Evolutionary conservation across 2,113 vertebrate species (phyloP).

Genomic region (Anthoscopus minutus): DNA sequence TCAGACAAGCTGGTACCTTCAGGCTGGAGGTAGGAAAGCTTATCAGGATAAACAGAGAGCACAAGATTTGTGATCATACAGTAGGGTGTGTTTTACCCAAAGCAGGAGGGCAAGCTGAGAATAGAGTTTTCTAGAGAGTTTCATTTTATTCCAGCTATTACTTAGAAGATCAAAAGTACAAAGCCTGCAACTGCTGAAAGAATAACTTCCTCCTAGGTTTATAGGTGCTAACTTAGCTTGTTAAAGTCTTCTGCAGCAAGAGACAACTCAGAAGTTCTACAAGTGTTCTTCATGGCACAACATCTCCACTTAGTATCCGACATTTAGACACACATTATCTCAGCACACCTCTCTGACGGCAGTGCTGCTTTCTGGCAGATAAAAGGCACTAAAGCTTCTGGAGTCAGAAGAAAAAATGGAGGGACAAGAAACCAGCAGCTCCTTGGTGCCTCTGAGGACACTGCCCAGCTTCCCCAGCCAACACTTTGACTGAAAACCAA

Average conservation of each 20-base stretch:
- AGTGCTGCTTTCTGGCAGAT: not conserved
- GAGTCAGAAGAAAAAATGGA: not conserved
- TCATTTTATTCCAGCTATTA: not conserved
- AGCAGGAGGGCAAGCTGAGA: not conserved
- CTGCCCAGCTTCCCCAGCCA: not conserved
- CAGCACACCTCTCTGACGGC: not conserved
- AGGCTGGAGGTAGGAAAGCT: not conserved
- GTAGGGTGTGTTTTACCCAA: not conserved
- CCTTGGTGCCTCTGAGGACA: accelerated
- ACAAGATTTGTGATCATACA: not conserved
- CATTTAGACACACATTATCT: not conserved
- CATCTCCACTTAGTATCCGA: not conserved
- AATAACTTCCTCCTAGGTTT: not conserved
- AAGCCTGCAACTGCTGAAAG: not conserved
- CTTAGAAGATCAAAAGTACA: not conserved
- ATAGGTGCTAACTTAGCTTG: not conserved
- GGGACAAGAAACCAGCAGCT: not conserved
- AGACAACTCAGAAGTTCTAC: not conserved
- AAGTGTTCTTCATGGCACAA: not conserved
- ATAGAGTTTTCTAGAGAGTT: not conserved
- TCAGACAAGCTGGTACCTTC: not conserved
- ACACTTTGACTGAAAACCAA: accelerated
- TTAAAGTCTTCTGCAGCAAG: not conserved
- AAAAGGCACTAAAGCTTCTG: not conserved
- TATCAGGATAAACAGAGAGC: not conserved